Base-by-base conservation (phyloP, 2,888 invertebrate genomes). In the Eupithecia abbreviata region DNA sequence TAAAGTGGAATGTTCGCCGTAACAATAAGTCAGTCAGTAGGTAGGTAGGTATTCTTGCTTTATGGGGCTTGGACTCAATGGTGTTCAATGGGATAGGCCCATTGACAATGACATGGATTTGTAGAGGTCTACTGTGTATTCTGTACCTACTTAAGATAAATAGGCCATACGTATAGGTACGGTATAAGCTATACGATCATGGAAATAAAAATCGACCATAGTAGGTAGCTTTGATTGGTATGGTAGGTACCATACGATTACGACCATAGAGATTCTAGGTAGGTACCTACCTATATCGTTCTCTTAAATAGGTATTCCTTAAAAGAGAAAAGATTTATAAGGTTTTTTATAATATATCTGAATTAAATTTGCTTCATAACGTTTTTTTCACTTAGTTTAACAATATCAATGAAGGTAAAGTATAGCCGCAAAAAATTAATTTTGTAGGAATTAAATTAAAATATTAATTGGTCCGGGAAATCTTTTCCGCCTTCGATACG, bases 21-120 rank as follows among this genome's bases (percentile, higher is more conserved):
- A n/a, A 67, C 42, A 67, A 67, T 67, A 67, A 15, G 67, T 42
- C 15, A 15, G 67, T 42, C 15, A 15, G 67, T 67, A 43, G 66
- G 15, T 66, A 13, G 66, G 15, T 66, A 13, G 42, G 41, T 67
- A n/a, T 67, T 42, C 15, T n/a, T 67, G n/a, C 41, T 68, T 68
- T 68, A 45, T 68, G 67, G 43, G 66, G 66, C 42, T 66, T 15
- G 66, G n/a, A 43, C 3, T 67, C 67, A 67, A 67, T 67, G 67
- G 67, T 42, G 67, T n/a, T 68, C 45, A 43, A 68, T 68, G 18
- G 67, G n/a, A 68, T 68, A 43, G 45, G 67, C 18, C 45, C 45
- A 68, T 43, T 68, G 67, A 18, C 18, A 68, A 43, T 68, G 67
- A 68, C 67, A 68, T 68, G 12, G 62, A 68, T 43, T 68, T 68